Percentiles rank a stretch among this genome's conserved stretches.
These are phyloP conservation scores for Thalassoma bifasciatum DNA, from an alignment of 2,113 vertebrate species.

Conservation along the genomic window DNA sequence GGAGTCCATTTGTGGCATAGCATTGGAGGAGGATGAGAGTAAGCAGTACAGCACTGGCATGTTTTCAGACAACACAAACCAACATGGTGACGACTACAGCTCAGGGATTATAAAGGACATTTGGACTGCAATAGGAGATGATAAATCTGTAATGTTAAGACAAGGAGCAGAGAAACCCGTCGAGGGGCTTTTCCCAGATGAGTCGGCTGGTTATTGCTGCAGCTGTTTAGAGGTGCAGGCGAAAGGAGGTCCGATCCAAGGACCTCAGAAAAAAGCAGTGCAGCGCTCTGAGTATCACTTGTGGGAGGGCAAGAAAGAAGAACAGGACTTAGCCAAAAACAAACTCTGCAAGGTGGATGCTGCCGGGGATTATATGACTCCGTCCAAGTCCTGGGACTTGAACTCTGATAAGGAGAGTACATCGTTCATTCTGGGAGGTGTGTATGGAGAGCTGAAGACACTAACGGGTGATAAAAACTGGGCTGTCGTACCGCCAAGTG, in stretches of 20 bases:
- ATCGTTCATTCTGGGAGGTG: slow-evolving; percentile 96
- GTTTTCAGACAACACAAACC: slow-evolving; percentile 86
- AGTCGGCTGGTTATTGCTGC: slow-evolving; percentile 87
- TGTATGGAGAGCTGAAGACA: slow-evolving; percentile 96
- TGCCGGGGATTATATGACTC: slow-evolving; percentile 94
- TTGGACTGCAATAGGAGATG: slow-evolving; percentile 92
- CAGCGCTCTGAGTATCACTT: slow-evolving; percentile 96
- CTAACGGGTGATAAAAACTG: slow-evolving; percentile 92
- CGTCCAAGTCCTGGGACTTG: slow-evolving; percentile 93
- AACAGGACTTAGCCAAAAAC: slow-evolving; percentile 86
- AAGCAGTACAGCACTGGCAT: slow-evolving; percentile 87
- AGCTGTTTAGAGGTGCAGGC: slow-evolving; percentile 89
- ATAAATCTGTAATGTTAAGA: slow-evolving; percentile 78
- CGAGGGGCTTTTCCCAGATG: slow-evolving; percentile 87
- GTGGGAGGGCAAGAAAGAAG: slow-evolving; percentile 94
- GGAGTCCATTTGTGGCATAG: slow-evolving; percentile 98
- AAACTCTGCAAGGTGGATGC: slow-evolving; percentile 89
- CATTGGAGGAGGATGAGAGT: slow-evolving; percentile 90
- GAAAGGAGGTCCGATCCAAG: slow-evolving; percentile 83
- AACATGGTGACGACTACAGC: slow-evolving; percentile 91
- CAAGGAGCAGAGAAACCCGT: slow-evolving; percentile 85
- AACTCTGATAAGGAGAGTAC: slow-evolving; percentile 90
- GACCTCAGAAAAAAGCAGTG: slow-evolving; percentile 90
- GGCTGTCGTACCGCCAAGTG: slow-evolving; percentile 90
- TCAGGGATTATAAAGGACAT: slow-evolving; percentile 98